phyloP scores from a whole-genome alignment of 1,140 invertebrate species.

The Diachasmimorpha longicaudata region DNA sequence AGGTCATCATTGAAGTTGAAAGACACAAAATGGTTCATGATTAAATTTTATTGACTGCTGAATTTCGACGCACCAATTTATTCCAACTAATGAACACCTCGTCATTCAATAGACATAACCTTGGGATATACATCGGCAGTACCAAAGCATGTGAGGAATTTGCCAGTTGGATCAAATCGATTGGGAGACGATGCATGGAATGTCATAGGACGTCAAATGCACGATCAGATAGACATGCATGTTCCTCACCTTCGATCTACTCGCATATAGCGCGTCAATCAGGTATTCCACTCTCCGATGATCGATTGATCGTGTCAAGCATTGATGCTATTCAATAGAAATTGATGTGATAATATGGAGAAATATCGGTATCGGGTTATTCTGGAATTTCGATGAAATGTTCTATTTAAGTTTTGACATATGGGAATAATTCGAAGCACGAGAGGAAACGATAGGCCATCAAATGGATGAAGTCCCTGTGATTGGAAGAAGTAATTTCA shows the following conservation, averaged over 20 bases:
- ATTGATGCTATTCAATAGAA: not conserved
- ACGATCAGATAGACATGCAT: constrained; percentile 1
- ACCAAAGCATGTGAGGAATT: constrained; percentile 18
- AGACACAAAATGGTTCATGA: not conserved
- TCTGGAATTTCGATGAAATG: not conserved
- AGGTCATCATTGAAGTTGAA: not conserved
- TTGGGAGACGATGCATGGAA: constrained; percentile 1
- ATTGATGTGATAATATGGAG: not conserved
- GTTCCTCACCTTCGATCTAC: not conserved
- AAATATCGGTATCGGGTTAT: not conserved
- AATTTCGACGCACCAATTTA: no score
- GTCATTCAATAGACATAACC: not conserved
- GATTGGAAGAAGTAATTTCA: no score
- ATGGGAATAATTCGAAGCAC: no score
- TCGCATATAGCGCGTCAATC: constrained; percentile 7
- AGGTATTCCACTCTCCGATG: not conserved
- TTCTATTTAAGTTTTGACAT: no score
- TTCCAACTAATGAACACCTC: not conserved
- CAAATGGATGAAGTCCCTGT: no score
- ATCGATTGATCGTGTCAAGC: constrained; percentile 15
- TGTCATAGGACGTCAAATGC: constrained; percentile 20
- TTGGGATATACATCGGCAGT: constrained; percentile 1
- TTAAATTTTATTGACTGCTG: not conserved
- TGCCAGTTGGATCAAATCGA: constrained; percentile 18
- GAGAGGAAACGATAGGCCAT: no score